Percentiles rank a stretch among this genome's conserved stretches.
Conservation (phyloP, 1,140 invertebrate species). For the Elymnias hypermnestra region DNA sequence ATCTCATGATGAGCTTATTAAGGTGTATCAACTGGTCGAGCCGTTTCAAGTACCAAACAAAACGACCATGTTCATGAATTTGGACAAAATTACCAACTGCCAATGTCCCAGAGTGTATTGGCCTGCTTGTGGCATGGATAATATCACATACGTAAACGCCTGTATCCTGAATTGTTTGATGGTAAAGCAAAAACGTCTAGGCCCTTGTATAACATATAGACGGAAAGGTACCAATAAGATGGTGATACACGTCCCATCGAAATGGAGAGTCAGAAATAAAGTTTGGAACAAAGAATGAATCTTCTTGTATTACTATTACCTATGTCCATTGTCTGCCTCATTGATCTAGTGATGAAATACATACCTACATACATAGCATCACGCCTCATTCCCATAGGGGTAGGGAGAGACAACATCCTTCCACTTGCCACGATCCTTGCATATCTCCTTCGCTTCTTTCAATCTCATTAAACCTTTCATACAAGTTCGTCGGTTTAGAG, state of each 20-base stretch:
- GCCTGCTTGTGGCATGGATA: conserved; percentile 32
- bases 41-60: conserved; percentile 24
- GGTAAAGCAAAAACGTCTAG: conserved; percentile 16
- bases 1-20: conserved; percentile 5
- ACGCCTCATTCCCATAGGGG: too few species aligned
- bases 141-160: conserved; percentile 34
- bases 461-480: too few species aligned
- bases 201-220: conserved; percentile 40
- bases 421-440: too few species aligned
- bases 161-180: conserved; percentile 36
- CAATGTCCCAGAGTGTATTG: conserved; percentile 39
- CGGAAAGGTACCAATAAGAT: conserved; percentile 3
- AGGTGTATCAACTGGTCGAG: conserved; percentile 17
- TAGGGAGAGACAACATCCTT: too few species aligned
- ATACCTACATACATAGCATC: too few species aligned
- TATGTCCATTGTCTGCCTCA: too few species aligned
- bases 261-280: conserved; percentile 4
- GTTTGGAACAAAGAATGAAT: background rate
- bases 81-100: conserved; percentile 29
- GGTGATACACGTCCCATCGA: conserved; percentile 5
- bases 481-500: too few species aligned
- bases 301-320: too few species aligned
- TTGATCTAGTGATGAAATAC: too few species aligned
- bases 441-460: too few species aligned
- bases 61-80: conserved; percentile 17